Conservation (phyloP, 2,797 vertebrate genomes). For the Distichodus sexfasciatus region DNA sequence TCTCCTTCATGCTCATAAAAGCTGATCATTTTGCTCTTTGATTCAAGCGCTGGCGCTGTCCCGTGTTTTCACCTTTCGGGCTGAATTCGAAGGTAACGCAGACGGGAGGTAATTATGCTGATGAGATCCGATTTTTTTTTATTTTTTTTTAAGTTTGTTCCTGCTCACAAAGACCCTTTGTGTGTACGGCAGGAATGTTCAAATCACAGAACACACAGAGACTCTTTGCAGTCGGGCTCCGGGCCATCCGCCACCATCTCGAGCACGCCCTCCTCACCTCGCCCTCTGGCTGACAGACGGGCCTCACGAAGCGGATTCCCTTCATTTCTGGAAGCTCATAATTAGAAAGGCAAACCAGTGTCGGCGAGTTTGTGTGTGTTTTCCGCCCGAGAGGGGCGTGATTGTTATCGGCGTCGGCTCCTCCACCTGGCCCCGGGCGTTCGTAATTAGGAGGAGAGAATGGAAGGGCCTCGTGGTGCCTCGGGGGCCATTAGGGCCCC, state of each 20-base stretch:
- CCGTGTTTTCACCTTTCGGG: slow-evolving; percentile 30
- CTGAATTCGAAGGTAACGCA: slow-evolving; percentile 23
- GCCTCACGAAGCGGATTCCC: slow-evolving; percentile 74
- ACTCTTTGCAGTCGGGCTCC: slow-evolving; percentile 56
- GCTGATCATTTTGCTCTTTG: slow-evolving; percentile 39
- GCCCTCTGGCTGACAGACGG: slow-evolving; percentile 62
- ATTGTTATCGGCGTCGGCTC: slow-evolving; percentile 86
- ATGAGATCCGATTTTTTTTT: too few relatives aligned
- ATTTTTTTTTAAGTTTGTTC: slow-evolving; percentile 46
- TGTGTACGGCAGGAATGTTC: slow-evolving; percentile 47
- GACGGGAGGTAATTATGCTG: slow-evolving; percentile 52
- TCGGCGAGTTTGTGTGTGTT: slow-evolving; percentile 62
- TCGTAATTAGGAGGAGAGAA: slow-evolving; percentile 88
- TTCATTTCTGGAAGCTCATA: slow-evolving; percentile 80
- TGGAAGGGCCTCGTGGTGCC: slow-evolving; percentile 67
- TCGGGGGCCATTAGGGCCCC: slow-evolving; percentile 74
- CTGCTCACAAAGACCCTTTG: slow-evolving; percentile 51
- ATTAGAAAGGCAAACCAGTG: slow-evolving; percentile 81
- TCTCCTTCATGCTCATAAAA: slow-evolving; percentile 22
- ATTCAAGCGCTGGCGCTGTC: slow-evolving; percentile 35
- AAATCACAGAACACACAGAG: slow-evolving; percentile 38
- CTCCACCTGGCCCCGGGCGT: slow-evolving; percentile 84
- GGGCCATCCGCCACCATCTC: slow-evolving; percentile 26
- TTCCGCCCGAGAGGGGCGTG: slow-evolving; percentile 76
- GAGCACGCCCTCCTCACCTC: slow-evolving; percentile 44